These are phyloP conservation scores for Bellardia pandia DNA, from an alignment of 2,888 invertebrate genomes.

Conservation along the genomic window DNA sequence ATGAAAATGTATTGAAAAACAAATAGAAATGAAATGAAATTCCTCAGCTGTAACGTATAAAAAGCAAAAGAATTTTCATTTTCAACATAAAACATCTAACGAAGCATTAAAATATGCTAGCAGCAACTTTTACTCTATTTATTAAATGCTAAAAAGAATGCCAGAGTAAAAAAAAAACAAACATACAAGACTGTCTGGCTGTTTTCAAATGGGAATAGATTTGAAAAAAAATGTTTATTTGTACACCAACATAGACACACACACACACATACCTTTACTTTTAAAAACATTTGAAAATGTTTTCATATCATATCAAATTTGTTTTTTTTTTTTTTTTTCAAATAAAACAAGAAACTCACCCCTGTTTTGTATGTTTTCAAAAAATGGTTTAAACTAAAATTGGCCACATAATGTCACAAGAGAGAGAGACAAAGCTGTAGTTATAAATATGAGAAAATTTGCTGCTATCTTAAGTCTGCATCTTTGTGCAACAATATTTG, in stretches of 20 bases:
- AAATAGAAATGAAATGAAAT: conserved; percentile 63
- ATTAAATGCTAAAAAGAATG: conserved; percentile 56
- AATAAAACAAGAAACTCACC: conserved; percentile 39
- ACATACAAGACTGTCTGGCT: conserved; percentile 50
- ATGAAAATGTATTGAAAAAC: conserved; percentile 45
- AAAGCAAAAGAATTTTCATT: conserved; percentile 66
- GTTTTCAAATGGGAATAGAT: conserved; percentile 50
- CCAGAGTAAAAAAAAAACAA: conserved; percentile 14
- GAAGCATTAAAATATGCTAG: conserved; percentile 69
- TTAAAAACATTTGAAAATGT: conserved; percentile 16
- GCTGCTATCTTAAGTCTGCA: conserved; percentile 71
- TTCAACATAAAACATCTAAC: conserved; percentile 64
- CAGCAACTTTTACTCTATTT: conserved; percentile 68
- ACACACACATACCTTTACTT: conserved; percentile 12
- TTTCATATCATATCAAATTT: background rate
- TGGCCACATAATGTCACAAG: conserved; percentile 51
- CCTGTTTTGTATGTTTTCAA: background rate
- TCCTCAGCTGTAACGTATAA: conserved; percentile 63
- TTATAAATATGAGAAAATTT: conserved; percentile 31
- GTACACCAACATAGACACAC: background rate
- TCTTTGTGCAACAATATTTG: conserved; percentile 75
- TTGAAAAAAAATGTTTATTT: conserved; percentile 24
- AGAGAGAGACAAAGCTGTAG: background rate
- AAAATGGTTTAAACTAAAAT: conserved; percentile 13
- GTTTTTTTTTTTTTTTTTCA: background rate